Percentiles rank a stretch among this genome's conserved stretches.
These are phyloP conservation scores for Tiphia femorata DNA, from an alignment of 2,888 invertebrate genomes.

Conservation along the genomic window DNA sequence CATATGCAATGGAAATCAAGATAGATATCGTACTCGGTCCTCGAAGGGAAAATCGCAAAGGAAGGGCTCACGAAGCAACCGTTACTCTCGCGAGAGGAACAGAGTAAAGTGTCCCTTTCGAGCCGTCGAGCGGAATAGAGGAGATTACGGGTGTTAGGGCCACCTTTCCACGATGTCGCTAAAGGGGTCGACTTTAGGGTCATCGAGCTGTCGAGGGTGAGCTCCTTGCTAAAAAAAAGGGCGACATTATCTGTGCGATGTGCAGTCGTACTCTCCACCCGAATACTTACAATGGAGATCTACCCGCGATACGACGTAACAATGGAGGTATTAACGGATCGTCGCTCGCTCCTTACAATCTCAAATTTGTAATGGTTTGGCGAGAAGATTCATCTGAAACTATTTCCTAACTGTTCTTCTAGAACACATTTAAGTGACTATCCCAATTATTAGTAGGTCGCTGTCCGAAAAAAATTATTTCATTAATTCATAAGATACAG, in stretches of 20 bases:
- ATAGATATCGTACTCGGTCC: too few species aligned
- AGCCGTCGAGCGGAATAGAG: conserved; percentile 7
- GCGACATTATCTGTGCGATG: neutral
- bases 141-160: conserved; percentile 12
- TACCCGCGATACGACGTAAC: conserved; percentile 37
- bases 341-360: too few species aligned
- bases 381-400: too few species aligned
- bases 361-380: too few species aligned
- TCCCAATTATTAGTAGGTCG: too few species aligned
- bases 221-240: neutral
- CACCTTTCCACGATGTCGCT: conserved; percentile 3
- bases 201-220: conserved; percentile 4
- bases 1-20: too few species aligned
- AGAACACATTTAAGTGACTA: too few species aligned
- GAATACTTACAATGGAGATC: conserved; percentile 1
- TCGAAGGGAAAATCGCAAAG: too few species aligned
- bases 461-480: too few species aligned
- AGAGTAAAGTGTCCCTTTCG: conserved; percentile 6
- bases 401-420: too few species aligned
- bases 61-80: conserved; percentile 6
- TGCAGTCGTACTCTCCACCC: conserved; percentile 17
- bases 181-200: conserved; percentile 7
- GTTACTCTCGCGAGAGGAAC: conserved; percentile 5
- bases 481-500: too few species aligned
- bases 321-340: too few species aligned